Evolutionary conservation across 2,888 invertebrate species (phyloP).

Genomic region (Melikaiella ostensackeni): DNA sequence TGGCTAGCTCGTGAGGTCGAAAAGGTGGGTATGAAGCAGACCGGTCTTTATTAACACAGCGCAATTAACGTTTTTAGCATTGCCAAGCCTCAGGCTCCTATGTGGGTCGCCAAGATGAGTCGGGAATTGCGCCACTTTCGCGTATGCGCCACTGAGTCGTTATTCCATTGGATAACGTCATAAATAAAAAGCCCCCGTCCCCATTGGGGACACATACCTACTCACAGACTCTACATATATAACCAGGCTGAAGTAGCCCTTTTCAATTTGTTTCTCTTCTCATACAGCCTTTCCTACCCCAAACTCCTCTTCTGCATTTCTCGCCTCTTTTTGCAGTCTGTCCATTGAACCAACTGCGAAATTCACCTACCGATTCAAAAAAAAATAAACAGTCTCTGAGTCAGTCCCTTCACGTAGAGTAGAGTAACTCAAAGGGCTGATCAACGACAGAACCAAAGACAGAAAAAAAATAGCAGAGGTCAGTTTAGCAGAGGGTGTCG

Average conservation of each 20-base stretch:
- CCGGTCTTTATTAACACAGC: constrained; percentile 50
- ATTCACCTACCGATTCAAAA: constrained; percentile 50
- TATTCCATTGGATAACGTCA: constrained; percentile 52
- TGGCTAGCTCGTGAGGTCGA: constrained; percentile 42
- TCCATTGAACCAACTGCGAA: constrained; percentile 18
- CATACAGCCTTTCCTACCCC: constrained; percentile 12
- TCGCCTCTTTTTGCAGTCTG: constrained; percentile 7
- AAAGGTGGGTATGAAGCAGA: constrained; percentile 38
- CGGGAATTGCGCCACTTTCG: constrained; percentile 49
- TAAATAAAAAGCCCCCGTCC: constrained; percentile 49
- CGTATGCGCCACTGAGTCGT: constrained; percentile 42
- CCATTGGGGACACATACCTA: constrained; percentile 12
- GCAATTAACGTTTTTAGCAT: constrained; percentile 58
- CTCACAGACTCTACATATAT: constrained; percentile 6
- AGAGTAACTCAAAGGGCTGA: constrained; percentile 4
- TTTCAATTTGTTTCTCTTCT: constrained; percentile 51
- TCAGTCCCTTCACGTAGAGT: background rate
- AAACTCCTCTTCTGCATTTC: constrained; percentile 22
- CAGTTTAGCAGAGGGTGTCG: background rate
- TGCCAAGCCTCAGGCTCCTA: constrained; percentile 42
- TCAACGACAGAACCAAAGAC: background rate
- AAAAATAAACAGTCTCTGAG: background rate
- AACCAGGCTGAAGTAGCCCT: constrained; percentile 41
- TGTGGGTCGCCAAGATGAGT: constrained; percentile 51
- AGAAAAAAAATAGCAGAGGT: constrained; percentile 11